Evolutionary conservation across 2,797 vertebrate genomes (phyloP), one percentile per base, ranked within the genome.

Genomic region (Moxostoma hubbsi): DNA sequence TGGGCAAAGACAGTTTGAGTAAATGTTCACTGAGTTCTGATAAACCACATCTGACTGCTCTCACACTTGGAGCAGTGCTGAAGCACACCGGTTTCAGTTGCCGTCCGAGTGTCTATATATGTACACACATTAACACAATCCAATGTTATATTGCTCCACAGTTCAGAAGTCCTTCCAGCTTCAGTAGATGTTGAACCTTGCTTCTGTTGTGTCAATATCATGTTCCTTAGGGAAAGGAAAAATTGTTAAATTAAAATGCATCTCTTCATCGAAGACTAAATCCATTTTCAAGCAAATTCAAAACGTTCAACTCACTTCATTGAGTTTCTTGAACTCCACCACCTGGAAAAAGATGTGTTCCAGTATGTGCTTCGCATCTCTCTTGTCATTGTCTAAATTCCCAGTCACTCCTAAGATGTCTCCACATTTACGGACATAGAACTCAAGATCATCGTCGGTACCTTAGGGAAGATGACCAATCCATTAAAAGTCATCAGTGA

Each of bases 341-440:
- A 99, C 95, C 87, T 98, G 97, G 87, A 98, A 98, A 89, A 99
- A 98, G 89, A 99, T 87, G 83, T 99, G 93, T 80, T 99, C 96
- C 82, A 99, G 90, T 82, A 99, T 95, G 80, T 97, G 95, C 86
- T 93, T 98, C 65, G 96, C 96, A 83, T 97, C 96, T 87, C 94
- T 93, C 77, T 95, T 95, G 6, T 98, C 96, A 89, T 97, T 96
- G 62, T 95, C 94, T 81, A 99, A 86, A 69, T 96, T 96, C 6
- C 87, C 94, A 0, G 95, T 96, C 77, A 99, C 95, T 2, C 97
- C 97, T 5, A 99, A 89, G 84, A 98, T 98, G 81, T 99, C 97
- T 0, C 98, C 97, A 16, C 98, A 99, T 87, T 97, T 99, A 46
- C 95, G 92, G 53, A 99, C 88, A 0, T 97, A 99, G 73, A 98